These are phyloP conservation scores for Ctenopoma kingsleyae DNA, from an alignment of 2,797 vertebrate species.

Conservation along the genomic window DNA sequence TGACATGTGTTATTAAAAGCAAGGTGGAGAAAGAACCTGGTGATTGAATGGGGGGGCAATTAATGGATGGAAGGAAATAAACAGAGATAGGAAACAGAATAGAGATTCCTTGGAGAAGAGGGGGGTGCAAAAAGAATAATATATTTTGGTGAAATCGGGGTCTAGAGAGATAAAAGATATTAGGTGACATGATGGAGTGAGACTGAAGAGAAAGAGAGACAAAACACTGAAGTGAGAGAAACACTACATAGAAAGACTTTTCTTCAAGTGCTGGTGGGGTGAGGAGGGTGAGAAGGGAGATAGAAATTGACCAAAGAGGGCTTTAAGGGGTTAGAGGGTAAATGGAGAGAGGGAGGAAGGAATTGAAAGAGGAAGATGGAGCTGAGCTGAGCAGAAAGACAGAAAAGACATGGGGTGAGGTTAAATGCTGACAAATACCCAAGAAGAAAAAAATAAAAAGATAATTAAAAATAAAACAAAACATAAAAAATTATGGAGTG, in stretches of 20 bases:
- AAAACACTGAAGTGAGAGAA: slow-evolving; percentile 40
- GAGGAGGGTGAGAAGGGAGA: neutral
- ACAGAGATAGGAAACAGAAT: slow-evolving; percentile 52
- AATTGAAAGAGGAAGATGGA: slow-evolving; percentile 37
- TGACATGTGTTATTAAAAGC: slow-evolving; percentile 71
- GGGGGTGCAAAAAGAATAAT: slow-evolving; percentile 61
- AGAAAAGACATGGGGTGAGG: slow-evolving; percentile 2
- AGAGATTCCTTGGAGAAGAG: slow-evolving; percentile 54
- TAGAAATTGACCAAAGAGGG: slow-evolving; percentile 49
- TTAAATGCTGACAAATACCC: slow-evolving; percentile 50
- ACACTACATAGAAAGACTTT: slow-evolving; percentile 25
- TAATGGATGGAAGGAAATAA: slow-evolving; percentile 38
- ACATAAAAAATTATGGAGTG: slow-evolving; percentile 25
- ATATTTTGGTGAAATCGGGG: slow-evolving; percentile 71
- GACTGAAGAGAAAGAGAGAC: slow-evolving; percentile 27
- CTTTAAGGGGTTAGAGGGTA: slow-evolving; percentile 56
- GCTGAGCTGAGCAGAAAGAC: slow-evolving; percentile 23
- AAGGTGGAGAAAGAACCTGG: slow-evolving; percentile 42
- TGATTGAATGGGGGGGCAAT: slow-evolving; percentile 31
- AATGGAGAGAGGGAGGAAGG: slow-evolving; percentile 34
- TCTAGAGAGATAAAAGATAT: slow-evolving; percentile 56
- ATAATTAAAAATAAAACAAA: slow-evolving; percentile 34
- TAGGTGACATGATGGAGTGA: slow-evolving; percentile 28
- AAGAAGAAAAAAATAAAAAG: slow-evolving; percentile 15
- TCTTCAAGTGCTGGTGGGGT: slow-evolving; percentile 46